Evolutionary conservation across 1,140 invertebrate genomes (phyloP).

Genomic region (Sycophila sp.): DNA sequence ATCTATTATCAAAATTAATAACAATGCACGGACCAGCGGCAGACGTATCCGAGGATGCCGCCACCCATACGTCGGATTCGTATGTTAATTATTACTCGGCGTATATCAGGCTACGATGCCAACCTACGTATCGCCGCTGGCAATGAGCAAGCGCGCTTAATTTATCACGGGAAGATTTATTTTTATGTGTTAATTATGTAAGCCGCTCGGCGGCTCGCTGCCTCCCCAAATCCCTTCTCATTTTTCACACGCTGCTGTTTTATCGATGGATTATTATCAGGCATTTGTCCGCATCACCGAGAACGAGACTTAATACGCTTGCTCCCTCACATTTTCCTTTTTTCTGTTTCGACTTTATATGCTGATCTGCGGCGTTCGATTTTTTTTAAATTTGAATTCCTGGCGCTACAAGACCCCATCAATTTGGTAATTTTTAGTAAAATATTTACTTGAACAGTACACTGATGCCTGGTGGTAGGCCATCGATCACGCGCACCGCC

Average conservation of each 20-base stretch:
- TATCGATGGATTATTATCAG: not conserved
- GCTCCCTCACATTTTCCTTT: not conserved
- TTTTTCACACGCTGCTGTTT: conserved; percentile 13
- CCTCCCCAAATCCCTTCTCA: not conserved
- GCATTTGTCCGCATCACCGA: not conserved
- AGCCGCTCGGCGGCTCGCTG: not conserved
- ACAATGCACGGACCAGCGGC: not conserved
- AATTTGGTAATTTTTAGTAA: too few relatives aligned
- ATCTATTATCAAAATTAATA: conserved; percentile 31
- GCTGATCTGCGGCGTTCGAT: too few relatives aligned
- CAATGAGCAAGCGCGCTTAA: too few relatives aligned
- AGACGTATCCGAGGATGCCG: not conserved
- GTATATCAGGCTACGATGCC: not conserved
- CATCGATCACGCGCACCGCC: not conserved
- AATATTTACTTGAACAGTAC: too few relatives aligned
- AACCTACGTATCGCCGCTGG: too few relatives aligned
- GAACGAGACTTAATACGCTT: not conserved
- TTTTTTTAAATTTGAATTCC: too few relatives aligned
- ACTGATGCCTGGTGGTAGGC: too few relatives aligned
- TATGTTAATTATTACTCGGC: conserved; percentile 3
- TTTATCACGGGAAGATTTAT: conserved; percentile 2
- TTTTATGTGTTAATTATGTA: conserved; percentile 26
- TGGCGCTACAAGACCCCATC: too few relatives aligned
- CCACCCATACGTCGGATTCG: not conserved
- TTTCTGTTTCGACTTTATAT: not conserved